Evolutionary conservation across 2,113 vertebrate genomes (phyloP), one percentile per base, ranked within the genome.

Genomic region (Thunnus maccoyii): DNA sequence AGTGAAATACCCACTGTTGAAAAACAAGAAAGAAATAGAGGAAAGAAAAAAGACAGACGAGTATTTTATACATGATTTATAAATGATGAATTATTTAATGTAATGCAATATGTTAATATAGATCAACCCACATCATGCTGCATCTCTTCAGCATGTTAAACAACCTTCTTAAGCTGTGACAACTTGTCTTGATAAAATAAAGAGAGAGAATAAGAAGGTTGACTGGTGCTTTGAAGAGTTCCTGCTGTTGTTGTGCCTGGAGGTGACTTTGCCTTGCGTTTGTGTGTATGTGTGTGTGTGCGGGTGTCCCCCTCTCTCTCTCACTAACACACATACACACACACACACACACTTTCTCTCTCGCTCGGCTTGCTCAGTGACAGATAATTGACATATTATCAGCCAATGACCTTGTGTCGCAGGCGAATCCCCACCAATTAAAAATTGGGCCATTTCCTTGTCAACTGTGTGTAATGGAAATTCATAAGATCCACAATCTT

Each of bases 201-300:
- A 64, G 65, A 36, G 58, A 20, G 30, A 52, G 36, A 36, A n/a
- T 36, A 25, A 65, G 52, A 86, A 50, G 65, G 62, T 22, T 81
- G 62, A 83, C 41, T 84, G 51, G 66, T 65, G 58, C 71, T 80
- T 86, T 82, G 85, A 83, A 78, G 72, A 80, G 69, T 88, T 62
- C 78, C 69, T 76, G 73, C 64, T 41, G 36, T 41, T 61, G 25
- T 80, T 88, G 74, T 44, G 65, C 62, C 76, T 87, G 76, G 91
- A 93, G 91, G 93, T 94, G 92, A 94, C 87, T 84, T 92, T 88
- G 56, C 32, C 74, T 58, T 86, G 64, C 63, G 71, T 68, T 73
- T 86, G 76, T 74, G 78, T 70, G 72, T 52, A 48, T 51, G 66
- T 72, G 14, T 72, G 57, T 58, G 57, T 54, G 11, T 67, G 30